phyloP scores from a whole-genome alignment of 2,113 vertebrate species.

The Odontophorus gujanensis region DNA sequence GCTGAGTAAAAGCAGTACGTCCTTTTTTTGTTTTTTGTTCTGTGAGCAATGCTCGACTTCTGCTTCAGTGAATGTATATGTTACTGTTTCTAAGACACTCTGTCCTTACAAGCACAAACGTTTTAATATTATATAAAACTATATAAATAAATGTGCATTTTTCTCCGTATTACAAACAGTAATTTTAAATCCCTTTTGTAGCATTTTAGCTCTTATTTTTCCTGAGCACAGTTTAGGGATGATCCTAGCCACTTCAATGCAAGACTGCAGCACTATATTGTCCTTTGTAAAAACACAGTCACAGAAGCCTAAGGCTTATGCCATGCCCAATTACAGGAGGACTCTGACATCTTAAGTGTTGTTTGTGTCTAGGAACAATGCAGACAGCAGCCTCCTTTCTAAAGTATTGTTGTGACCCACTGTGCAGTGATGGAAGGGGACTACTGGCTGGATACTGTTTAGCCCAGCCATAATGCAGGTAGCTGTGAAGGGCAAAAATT shows the following conservation, averaged over 20 bases:
- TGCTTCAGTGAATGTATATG: neutral
- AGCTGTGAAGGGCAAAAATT: neutral
- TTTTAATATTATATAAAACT: neutral
- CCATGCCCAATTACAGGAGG: neutral
- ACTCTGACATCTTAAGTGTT: neutral
- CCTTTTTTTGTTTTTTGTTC: neutral
- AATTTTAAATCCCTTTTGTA: neutral
- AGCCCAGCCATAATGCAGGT: neutral
- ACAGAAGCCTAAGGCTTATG: slow-evolving; percentile 37
- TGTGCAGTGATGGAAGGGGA: neutral
- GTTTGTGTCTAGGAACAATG: slow-evolving; percentile 13
- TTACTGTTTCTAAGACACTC: neutral
- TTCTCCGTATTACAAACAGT: neutral
- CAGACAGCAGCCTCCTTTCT: slow-evolving; percentile 15
- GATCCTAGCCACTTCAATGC: neutral
- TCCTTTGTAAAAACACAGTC: neutral
- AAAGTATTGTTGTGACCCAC: slow-evolving; percentile 1
- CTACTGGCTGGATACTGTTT: neutral
- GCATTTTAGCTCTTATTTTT: neutral
- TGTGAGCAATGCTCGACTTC: neutral
- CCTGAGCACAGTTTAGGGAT: neutral
- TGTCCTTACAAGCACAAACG: neutral
- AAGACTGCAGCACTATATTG: neutral
- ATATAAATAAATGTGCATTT: neutral
- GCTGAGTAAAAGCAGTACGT: neutral